These are phyloP conservation scores for Egretta garzetta DNA, from an alignment of 2,113 vertebrate genomes.

Conservation along the genomic window DNA sequence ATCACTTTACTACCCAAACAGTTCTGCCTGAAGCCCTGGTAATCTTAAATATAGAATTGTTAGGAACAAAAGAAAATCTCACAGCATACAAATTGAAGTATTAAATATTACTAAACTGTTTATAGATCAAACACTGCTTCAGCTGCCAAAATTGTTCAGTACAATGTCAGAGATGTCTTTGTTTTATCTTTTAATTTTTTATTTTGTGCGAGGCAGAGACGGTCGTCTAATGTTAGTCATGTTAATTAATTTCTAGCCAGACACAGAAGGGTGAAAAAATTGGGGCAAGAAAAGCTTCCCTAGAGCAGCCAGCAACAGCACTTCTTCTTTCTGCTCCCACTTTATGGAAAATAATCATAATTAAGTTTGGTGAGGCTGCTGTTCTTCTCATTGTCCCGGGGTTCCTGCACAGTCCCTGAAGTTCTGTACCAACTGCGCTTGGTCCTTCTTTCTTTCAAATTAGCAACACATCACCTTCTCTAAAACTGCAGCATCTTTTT, in stretches of 20 bases:
- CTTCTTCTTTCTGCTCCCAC: background rate
- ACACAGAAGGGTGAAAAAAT: background rate
- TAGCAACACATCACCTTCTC: background rate
- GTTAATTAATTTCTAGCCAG: constrained; percentile 10
- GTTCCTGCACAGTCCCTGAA: accelerated
- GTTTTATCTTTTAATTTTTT: background rate
- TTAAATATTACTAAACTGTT: constrained; percentile 62
- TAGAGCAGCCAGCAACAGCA: background rate
- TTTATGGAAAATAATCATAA: background rate
- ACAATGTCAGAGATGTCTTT: constrained; percentile 13
- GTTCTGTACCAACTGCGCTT: background rate
- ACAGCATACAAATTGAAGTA: constrained; percentile 59
- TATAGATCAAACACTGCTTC: constrained; percentile 52
- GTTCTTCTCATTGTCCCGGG: background rate
- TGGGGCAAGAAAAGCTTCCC: background rate
- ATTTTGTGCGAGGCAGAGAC: background rate
- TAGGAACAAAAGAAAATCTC: constrained; percentile 59
- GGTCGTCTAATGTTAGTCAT: background rate
- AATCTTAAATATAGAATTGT: constrained; percentile 60
- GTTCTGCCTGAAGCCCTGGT: constrained; percentile 52
- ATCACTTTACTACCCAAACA: constrained; percentile 59
- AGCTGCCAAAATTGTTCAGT: constrained; percentile 17
- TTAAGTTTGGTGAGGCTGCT: background rate
- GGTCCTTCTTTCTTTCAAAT: background rate
- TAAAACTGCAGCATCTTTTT: background rate